Conservation (phyloP, 2,113 vertebrate genomes). For the Eulemur rufifrons region DNA sequence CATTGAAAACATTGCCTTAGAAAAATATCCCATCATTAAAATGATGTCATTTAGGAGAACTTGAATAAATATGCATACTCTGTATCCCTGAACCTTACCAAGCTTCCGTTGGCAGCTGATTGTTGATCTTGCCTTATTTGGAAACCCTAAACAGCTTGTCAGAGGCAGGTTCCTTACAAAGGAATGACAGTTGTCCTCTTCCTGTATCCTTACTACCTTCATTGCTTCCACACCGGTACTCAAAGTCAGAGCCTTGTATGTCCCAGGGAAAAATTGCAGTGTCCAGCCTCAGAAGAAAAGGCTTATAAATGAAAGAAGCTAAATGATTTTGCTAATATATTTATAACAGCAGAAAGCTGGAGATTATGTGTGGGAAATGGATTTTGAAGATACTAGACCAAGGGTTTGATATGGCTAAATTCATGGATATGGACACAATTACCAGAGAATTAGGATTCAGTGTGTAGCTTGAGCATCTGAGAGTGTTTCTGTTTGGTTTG, state of each 20-base stretch:
- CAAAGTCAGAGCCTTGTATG: not conserved
- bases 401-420: not conserved
- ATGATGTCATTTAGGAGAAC: not conserved
- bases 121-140: not conserved
- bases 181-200: not conserved
- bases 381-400: not conserved
- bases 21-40: not conserved
- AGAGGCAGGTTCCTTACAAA: not conserved
- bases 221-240: not conserved
- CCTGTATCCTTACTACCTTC: not conserved
- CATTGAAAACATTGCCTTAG: constrained; percentile 19
- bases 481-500: not conserved
- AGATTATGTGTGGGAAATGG: not conserved
- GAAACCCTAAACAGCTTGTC: not conserved
- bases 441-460: not conserved
- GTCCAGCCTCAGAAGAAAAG: not conserved
- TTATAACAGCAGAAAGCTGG: not conserved
- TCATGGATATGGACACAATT: not conserved
- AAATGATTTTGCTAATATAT: constrained; percentile 17
- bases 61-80: not conserved
- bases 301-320: not conserved
- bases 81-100: not conserved
- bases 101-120: not conserved
- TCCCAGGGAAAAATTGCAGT: not conserved
- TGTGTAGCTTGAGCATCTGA: not conserved